Evolutionary conservation across 2,113 vertebrate species (phyloP).

Genomic region (Grantiella picta): DNA sequence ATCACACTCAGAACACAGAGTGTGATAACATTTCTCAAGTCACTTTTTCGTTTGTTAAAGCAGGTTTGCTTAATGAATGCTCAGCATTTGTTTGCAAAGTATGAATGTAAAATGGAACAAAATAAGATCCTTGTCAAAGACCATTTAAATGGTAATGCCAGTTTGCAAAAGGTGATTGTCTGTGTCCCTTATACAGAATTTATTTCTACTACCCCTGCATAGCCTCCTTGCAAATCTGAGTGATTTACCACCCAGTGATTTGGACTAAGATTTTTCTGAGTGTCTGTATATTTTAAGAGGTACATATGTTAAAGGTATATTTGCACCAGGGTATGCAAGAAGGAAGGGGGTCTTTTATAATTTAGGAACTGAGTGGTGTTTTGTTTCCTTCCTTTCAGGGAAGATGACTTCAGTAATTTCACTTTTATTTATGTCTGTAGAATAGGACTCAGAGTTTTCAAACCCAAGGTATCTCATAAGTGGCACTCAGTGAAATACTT

Average conservation of each 20-base stretch:
- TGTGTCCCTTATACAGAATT: not conserved
- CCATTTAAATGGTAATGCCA: constrained; percentile 46
- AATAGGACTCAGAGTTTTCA: not conserved
- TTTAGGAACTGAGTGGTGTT: not conserved
- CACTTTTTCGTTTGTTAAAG: not conserved
- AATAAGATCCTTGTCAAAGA: constrained; percentile 41
- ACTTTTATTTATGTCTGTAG: not conserved
- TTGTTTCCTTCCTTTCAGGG: not conserved
- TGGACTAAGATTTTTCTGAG: not conserved
- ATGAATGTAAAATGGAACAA: constrained; percentile 28
- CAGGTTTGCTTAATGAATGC: constrained; percentile 17
- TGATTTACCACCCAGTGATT: not conserved
- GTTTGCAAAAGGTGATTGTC: not conserved
- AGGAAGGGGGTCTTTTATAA: not conserved
- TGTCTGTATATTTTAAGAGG: not conserved
- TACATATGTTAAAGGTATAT: not conserved
- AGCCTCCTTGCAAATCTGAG: not conserved
- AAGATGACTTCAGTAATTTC: not conserved
- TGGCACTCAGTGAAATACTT: not conserved
- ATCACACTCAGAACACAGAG: constrained; percentile 12
- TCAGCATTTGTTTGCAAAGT: constrained; percentile 36
- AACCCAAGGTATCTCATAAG: not conserved
- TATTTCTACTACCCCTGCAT: not conserved
- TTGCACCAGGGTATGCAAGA: not conserved
- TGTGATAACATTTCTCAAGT: constrained; percentile 34